These are phyloP conservation scores for Megalopta genalis DNA, from an alignment of 1,140 invertebrate genomes.

Conservation along the genomic window DNA sequence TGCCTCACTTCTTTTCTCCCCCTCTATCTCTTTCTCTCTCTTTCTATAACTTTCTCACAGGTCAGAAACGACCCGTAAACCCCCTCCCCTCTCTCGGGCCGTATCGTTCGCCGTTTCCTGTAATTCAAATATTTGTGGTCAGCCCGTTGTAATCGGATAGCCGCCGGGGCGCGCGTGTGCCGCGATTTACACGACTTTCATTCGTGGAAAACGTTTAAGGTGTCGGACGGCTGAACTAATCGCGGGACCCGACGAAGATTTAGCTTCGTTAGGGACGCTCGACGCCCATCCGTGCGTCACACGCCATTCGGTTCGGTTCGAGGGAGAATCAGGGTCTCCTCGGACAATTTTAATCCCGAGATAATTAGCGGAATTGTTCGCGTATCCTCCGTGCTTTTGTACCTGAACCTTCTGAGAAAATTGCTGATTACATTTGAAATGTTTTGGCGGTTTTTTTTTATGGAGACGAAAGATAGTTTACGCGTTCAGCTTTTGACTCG, in stretches of 20 bases:
- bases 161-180: background rate
- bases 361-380: too few relatives aligned
- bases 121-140: conserved; percentile 49
- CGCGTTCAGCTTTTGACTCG: too few relatives aligned
- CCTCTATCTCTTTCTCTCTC: too few relatives aligned
- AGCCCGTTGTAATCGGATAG: conserved; percentile 22
- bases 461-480: too few relatives aligned
- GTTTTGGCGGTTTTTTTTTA: too few relatives aligned
- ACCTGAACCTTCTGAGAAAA: too few relatives aligned
- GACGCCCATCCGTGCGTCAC: too few relatives aligned
- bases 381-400: too few relatives aligned
- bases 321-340: background rate
- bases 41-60: conserved; percentile 8
- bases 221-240: background rate
- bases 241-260: background rate
- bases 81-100: background rate
- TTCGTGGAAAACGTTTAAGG: background rate
- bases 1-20: too few relatives aligned
- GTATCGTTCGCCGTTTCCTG: conserved; percentile 38
- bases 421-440: too few relatives aligned
- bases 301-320: background rate
- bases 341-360: too few relatives aligned
- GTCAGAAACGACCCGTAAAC: too few relatives aligned
- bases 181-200: conserved; percentile 21
- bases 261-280: background rate